Percentiles rank a stretch among this genome's conserved stretches.
Conservation (phyloP, 2,888 invertebrate species). For the Zonitis immaculata region DNA sequence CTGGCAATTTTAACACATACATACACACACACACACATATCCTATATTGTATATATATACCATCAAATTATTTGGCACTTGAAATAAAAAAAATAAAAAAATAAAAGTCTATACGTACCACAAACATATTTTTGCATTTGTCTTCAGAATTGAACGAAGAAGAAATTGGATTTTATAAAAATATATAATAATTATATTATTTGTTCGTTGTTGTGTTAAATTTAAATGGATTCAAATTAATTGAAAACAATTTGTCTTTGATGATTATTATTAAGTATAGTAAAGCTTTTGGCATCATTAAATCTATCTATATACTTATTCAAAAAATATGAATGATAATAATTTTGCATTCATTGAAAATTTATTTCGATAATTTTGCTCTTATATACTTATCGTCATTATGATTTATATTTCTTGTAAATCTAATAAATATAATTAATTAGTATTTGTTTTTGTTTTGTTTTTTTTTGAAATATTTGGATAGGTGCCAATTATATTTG, state of each 20-base stretch:
- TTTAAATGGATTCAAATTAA: not conserved
- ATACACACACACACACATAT: not conserved
- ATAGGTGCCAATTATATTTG: not conserved
- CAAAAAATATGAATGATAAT: not conserved
- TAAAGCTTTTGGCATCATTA: not conserved
- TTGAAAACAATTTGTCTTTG: not conserved
- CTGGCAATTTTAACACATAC: conserved; percentile 26
- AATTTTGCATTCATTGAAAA: not conserved
- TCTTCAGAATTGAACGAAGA: not conserved
- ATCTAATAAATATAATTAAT: not conserved
- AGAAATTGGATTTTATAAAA: no score
- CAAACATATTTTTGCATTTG: no score
- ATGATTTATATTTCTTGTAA: not conserved
- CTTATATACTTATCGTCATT: not conserved
- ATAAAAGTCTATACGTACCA: no score
- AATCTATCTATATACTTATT: no score
- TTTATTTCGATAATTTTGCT: not conserved
- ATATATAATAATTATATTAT: not conserved
- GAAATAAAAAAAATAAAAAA: no score
- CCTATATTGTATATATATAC: no score
- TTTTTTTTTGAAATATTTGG: not conserved
- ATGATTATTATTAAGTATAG: not conserved
- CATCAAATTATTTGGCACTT: conserved; percentile 10
- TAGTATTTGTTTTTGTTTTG: no score
- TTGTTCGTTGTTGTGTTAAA: not conserved